These are phyloP conservation scores for Drosophila santomea DNA, from an alignment of 1,140 invertebrate species.

Conservation along the genomic window DNA sequence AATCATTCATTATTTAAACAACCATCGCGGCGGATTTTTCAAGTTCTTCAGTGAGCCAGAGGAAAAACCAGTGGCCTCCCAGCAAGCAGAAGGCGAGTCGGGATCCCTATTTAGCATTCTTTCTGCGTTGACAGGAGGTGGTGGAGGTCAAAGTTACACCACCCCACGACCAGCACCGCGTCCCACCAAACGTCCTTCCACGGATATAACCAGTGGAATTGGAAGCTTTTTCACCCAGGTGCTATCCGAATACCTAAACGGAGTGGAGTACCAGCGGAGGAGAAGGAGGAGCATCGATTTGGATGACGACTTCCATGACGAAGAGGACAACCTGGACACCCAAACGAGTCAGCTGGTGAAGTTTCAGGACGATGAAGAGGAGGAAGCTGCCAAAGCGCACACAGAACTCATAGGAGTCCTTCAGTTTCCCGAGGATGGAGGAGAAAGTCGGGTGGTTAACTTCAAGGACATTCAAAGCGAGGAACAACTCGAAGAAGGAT, in stretches of 20 bases:
- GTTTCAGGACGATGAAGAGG: constrained; percentile 68
- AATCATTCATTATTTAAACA: constrained; percentile 92
- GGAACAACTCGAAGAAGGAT: constrained; percentile 25
- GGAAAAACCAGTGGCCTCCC: constrained; percentile 47
- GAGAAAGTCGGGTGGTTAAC: constrained; percentile 59
- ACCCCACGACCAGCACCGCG: constrained; percentile 48
- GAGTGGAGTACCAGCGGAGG: constrained; percentile 71
- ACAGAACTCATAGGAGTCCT: constrained; percentile 71
- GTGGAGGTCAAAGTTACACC: constrained; percentile 35
- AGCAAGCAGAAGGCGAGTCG: constrained; percentile 45
- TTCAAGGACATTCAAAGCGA: constrained; percentile 66
- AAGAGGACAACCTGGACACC: constrained; percentile 75
- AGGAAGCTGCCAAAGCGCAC: constrained; percentile 61
- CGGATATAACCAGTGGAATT: constrained; percentile 74
- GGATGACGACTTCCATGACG: constrained; percentile 75
- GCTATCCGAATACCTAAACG: constrained; percentile 75
- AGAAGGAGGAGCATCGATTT: constrained; percentile 48
- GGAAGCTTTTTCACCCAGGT: constrained; percentile 79
- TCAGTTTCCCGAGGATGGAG: constrained; percentile 61
- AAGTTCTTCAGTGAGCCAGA: constrained; percentile 88
- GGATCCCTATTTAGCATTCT: constrained; percentile 75
- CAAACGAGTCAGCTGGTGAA: constrained; percentile 48
- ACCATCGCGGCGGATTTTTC: constrained; percentile 94
- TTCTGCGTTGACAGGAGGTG: constrained; percentile 71
- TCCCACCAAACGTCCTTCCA: constrained; percentile 65